Evolutionary conservation across 2,888 invertebrate genomes (phyloP), one percentile per base, ranked within the genome.

Genomic region (Eretmocerus hayati): DNA sequence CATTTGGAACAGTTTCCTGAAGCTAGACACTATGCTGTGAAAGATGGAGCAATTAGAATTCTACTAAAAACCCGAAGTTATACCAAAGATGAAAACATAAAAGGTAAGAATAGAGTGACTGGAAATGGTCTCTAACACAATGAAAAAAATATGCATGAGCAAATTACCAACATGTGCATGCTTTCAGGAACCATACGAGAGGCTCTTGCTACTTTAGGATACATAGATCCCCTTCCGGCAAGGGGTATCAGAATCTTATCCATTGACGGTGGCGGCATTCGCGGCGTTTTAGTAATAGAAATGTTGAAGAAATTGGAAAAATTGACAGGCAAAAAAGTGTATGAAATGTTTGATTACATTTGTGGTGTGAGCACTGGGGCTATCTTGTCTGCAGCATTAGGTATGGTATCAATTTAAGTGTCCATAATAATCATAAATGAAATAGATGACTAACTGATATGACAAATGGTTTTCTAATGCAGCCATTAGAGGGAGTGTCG

Each of bases 191-290:
- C 66, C 5, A 56, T 67, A 15, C 62, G 74, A 55, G 77, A 79
- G 75, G 83, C 83, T 52, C 69, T 84, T 66, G 81, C 87, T 1
- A 70, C 89, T 50, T 68, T 90, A 56, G 91, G 91, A 0, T 77
- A 86, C 66, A 69, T 78, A 1, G 80, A 81, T 39, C 83, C 87
- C 5, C 75, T 85, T 4, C 78, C 78, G 48, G 81, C 83, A 1
- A 76, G 77, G 22, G 92, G 93, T 1, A 84, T 92, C 39, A 77
- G 85, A 63, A 81, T 94, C 46, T 75, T 94, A 42, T 77, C 89
- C 1, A 86, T 94, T 60, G 93, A 94, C 74, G 94, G 94, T 3
- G 93, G 94, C 36, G 93, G 93, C 40, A 84, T 89, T 52, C 79
- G 91, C 52, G 92, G 92, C n/a, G 76, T 93, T 53, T 77, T 91